Base-by-base conservation (phyloP, 2,888 invertebrate genomes). In the Nemotelus pantherinus region DNA sequence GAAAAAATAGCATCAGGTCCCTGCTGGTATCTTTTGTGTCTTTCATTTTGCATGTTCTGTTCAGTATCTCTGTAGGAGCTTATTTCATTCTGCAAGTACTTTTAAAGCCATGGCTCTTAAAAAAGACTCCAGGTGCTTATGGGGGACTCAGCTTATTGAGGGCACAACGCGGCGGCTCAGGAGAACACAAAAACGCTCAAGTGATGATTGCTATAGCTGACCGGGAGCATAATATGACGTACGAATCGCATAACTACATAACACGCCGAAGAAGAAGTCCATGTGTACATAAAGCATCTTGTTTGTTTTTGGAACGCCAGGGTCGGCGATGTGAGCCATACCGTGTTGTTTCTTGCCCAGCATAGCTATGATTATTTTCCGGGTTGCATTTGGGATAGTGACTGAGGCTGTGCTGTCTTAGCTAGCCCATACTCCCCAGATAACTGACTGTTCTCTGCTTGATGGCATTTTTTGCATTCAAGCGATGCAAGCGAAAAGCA, bases 321-420 rank as follows among this genome's bases (percentile, higher is more conserved):
- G 43, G 53, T 7, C 53, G 7, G 50, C 50, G 50, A 9, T 5
- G 50, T 39, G 60, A 43, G 60, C 58, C 10, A 25, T 10, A 25
- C 25, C 9, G 10, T 25, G 25, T 41, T 60, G 60, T 60, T 60
- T 60, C 7, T 60, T 7, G 6, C 50, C 55, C 44, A 39, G 55
- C 55, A 70, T 55, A 70, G 55, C 70, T 53, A 70, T 70, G 41
- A 70, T 70, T 70, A 70, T 70, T 70, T 70, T 70, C 70, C 70
- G 70, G 70, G 70, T 70, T 41, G 70, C 55, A 55, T 70, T 53
- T 70, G 53, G 53, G 41, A 39, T 63, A 43, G 63, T 1, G 25
- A 25, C 25, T 25, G 25, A 25, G 0, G 25, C 25, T 25, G 25
- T 25, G 25, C 25, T 25, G 25, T 25, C 25, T 63, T 10, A 43